Evolutionary conservation across 2,888 invertebrate species (phyloP).

Genomic region (Volucella inflata): DNA sequence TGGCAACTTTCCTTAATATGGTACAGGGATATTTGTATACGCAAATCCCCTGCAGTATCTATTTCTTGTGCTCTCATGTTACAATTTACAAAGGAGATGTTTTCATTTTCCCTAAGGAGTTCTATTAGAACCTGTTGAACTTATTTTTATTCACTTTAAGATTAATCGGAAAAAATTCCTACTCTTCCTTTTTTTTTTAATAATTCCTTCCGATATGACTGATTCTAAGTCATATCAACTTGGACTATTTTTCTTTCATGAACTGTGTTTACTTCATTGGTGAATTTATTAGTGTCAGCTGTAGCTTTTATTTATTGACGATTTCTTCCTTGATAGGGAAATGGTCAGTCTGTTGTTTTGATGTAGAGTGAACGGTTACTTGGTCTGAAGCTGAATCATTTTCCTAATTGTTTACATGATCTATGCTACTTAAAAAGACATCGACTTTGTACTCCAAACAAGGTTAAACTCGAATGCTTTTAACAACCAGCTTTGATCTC

Average conservation of each 20-base stretch:
- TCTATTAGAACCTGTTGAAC: not conserved
- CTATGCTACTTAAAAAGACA: not conserved
- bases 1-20: too few species aligned
- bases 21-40: too few species aligned
- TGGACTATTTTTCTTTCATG: slow-evolving; percentile 15
- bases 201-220: slow-evolving; percentile 10
- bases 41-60: too few species aligned
- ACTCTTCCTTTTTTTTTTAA: slow-evolving; percentile 9
- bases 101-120: not conserved
- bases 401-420: not conserved
- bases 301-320: slow-evolving; percentile 1
- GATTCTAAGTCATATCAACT: slow-evolving; percentile 18
- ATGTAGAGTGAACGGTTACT: slow-evolving; percentile 1
- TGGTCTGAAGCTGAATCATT: not conserved
- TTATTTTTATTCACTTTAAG: not conserved
- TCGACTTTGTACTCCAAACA: not conserved
- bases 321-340: slow-evolving; percentile 26
- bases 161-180: not conserved
- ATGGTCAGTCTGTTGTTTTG: slow-evolving; percentile 4
- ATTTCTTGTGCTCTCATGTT: slow-evolving; percentile 1
- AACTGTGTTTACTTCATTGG: not conserved
- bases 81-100: not conserved
- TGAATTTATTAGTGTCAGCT: slow-evolving; percentile 1
- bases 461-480: too few species aligned
- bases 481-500: too few species aligned